Conservation (phyloP, 2,113 vertebrate species). For the Megaceryle maxima region DNA sequence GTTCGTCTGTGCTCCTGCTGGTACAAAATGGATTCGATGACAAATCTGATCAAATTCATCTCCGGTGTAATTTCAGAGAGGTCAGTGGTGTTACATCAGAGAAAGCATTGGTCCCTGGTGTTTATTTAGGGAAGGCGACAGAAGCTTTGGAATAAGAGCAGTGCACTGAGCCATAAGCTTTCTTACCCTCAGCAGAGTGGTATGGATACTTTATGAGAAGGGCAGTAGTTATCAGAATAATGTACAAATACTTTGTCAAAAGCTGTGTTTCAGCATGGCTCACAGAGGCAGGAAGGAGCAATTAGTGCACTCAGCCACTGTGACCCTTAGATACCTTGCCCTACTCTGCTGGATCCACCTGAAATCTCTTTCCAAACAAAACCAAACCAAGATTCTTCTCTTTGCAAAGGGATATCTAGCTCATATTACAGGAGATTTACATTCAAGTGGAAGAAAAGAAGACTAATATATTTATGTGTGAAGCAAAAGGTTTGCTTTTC, state of each 20-base stretch:
- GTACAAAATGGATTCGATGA: constrained; percentile 46
- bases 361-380: constrained; percentile 58
- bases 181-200: background rate
- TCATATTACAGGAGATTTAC: background rate
- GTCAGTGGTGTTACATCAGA: constrained; percentile 33
- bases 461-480: background rate
- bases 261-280: background rate
- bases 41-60: constrained; percentile 62
- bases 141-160: background rate
- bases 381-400: constrained; percentile 8
- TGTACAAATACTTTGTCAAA: constrained; percentile 12
- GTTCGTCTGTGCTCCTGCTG: background rate
- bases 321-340: constrained; percentile 15
- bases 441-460: background rate
- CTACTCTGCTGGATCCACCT: constrained; percentile 28
- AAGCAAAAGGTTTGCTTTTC: background rate
- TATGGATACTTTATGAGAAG: background rate
- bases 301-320: background rate
- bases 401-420: background rate
- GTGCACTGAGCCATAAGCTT: constrained; percentile 20
- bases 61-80: constrained; percentile 41
- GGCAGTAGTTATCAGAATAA: constrained; percentile 2
- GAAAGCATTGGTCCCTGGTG: background rate
- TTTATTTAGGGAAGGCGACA: constrained; percentile 22
- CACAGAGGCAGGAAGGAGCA: constrained; percentile 43